These are phyloP conservation scores for Plectropomus leopardus DNA, from an alignment of 2,113 vertebrate species.

Conservation along the genomic window DNA sequence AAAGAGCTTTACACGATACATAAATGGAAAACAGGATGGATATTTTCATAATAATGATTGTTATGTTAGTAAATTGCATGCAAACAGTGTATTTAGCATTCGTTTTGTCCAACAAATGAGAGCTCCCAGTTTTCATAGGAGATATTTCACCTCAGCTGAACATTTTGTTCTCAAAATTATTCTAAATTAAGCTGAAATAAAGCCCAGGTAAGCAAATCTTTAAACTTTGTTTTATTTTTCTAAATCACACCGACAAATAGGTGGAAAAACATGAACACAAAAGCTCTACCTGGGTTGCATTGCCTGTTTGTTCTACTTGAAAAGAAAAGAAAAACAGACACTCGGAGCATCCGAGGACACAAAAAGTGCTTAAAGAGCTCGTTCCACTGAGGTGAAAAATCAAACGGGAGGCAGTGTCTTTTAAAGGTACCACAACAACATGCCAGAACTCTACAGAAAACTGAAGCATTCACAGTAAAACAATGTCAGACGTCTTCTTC, in stretches of 20 bases:
- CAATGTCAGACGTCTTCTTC: constrained; percentile 36
- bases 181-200: not conserved
- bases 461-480: constrained; percentile 74
- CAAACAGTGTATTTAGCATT: constrained; percentile 65
- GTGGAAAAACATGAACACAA: not conserved
- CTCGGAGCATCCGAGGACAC: not conserved
- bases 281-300: not conserved
- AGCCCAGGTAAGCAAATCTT: not conserved
- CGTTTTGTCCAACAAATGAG: constrained; percentile 28
- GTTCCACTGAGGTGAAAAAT: constrained; percentile 65
- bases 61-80: constrained; percentile 73
- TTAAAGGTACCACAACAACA: constrained; percentile 62
- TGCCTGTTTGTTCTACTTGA: not conserved
- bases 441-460: constrained; percentile 57
- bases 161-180: constrained; percentile 19
- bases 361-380: not conserved
- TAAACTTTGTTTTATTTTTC: not conserved
- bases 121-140: constrained; percentile 33
- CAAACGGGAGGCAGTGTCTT: constrained; percentile 25
- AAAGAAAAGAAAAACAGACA: not conserved
- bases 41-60: constrained; percentile 48
- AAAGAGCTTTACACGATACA: constrained; percentile 47
- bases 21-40: constrained; percentile 41
- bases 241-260: not conserved
- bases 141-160: constrained; percentile 61